Evolutionary conservation across 2,888 invertebrate species (phyloP), one percentile per base, ranked within the genome.

Genomic region (Petrolisthes cinctipes): DNA sequence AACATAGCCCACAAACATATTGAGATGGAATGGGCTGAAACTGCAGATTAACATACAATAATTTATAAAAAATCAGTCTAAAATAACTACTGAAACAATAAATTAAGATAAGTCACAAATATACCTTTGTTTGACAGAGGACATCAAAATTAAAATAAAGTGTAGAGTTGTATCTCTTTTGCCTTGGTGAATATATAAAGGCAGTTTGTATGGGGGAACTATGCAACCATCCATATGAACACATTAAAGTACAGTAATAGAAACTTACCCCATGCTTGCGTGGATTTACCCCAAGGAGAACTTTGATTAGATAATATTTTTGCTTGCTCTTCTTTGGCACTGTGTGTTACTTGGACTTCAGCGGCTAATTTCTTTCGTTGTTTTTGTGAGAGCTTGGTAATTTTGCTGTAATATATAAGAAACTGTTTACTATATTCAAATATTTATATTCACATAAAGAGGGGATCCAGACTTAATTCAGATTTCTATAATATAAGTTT

Each of bases 301-400:
- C 82, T 53, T 75, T 82, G 66, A 4, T 20, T 61, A 54, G 53
- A 54, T 66, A 20, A 20, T 9, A 53, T 53, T 37, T 76, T 82
- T 57, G 73, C 17, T 51, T 17, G 17, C 66, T 61, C 73, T n/a
- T 61, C 81, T 71, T 61, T 17, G 54, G 80, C n/a, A 17, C 51
- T 4, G 37, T 61, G 57, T 20, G 81, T 37, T 75, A 20, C 73
- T 79, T 51, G 82, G 5, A 79, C 78, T 14, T 82, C 86, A 57
- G 71, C 78, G 61, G 83, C 71, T 37, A 82, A 23, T 51, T 68
- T 83, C 57, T 86, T 86, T 1, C 83, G 83, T 71, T 86, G 82
- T 51, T 86, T 86, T 71, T 86, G 86, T 37, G 86, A 86, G 14
- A 86, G 66, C 57, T 86, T 86, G n/a, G 53, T 56, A 5, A 82